Evolutionary conservation across 2,888 invertebrate genomes (phyloP).

Genomic region (Tethea ocularis): DNA sequence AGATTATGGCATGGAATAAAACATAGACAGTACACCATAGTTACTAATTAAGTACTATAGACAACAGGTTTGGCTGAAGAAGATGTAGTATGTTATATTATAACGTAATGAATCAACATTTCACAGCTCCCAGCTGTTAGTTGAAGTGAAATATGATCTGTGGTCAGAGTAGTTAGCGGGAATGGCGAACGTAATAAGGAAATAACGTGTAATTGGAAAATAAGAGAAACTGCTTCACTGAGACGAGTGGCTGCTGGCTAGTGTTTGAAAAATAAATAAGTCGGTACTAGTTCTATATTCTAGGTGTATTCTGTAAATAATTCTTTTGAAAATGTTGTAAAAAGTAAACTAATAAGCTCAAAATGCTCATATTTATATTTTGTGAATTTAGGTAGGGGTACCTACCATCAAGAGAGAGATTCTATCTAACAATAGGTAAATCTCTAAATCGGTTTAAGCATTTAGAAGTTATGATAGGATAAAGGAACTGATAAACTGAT

Average conservation of each 20-base stretch:
- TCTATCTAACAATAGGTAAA: too few relatives aligned
- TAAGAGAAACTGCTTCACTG: background rate
- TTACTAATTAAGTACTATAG: background rate
- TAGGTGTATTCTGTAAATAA: too few relatives aligned
- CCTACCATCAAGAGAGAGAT: too few relatives aligned
- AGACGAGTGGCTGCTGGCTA: background rate
- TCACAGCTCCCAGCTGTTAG: background rate
- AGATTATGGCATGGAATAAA: too few relatives aligned
- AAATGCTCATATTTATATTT: too few relatives aligned
- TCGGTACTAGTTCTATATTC: background rate
- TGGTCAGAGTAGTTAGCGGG: background rate
- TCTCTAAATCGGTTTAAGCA: too few relatives aligned
- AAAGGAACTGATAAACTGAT: too few relatives aligned
- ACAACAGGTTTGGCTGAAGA: background rate
- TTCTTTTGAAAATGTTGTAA: too few relatives aligned
- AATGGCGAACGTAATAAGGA: background rate
- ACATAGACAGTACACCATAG: too few relatives aligned
- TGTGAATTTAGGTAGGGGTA: too few relatives aligned
- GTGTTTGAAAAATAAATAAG: background rate
- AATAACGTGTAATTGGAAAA: slow-evolving; percentile 1
- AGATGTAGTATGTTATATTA: background rate
- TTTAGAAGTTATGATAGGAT: too few relatives aligned
- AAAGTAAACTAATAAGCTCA: too few relatives aligned
- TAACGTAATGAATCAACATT: background rate
- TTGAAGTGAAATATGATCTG: background rate